Conservation (phyloP, 2,113 vertebrate genomes). For the Aptenodytes patagonicus region DNA sequence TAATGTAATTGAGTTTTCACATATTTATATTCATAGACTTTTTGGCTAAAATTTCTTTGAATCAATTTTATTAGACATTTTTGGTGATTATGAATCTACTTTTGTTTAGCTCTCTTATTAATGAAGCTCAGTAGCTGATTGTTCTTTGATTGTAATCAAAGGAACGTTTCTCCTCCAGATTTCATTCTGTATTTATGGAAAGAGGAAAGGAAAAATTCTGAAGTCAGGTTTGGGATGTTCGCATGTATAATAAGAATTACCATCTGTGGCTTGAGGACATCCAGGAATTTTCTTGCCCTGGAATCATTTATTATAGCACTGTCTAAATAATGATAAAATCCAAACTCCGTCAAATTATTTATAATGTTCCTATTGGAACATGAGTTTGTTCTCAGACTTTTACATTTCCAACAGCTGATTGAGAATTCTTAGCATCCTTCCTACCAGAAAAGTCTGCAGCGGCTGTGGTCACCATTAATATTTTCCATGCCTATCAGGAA, state of each 20-base stretch:
- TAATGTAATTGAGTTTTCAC: not conserved
- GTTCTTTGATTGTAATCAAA: constrained; percentile 16
- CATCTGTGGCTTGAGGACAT: constrained; percentile 55
- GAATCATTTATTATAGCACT: constrained; percentile 40
- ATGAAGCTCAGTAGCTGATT: not conserved
- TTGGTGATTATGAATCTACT: not conserved
- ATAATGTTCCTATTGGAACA: constrained; percentile 49
- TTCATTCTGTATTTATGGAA: constrained; percentile 40
- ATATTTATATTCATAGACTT: not conserved
- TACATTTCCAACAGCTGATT: constrained; percentile 41
- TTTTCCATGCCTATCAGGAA: constrained; percentile 40
- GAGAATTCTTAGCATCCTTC: constrained; percentile 37
- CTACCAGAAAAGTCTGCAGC: not conserved
- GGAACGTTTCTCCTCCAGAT: not conserved
- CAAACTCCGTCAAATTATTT: constrained; percentile 29
- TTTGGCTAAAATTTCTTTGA: not conserved
- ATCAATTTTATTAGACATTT: not conserved
- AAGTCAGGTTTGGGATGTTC: constrained; percentile 11
- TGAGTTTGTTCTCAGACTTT: not conserved
- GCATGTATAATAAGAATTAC: not conserved
- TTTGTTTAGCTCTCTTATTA: not conserved
- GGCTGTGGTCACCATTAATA: not conserved
- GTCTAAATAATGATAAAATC: constrained; percentile 51
- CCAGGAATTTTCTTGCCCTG: constrained; percentile 63
- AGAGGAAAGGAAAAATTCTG: constrained; percentile 52